These are phyloP conservation scores for Ambastaia sidthimunki DNA, from an alignment of 2,797 vertebrate genomes.

Conservation along the genomic window DNA sequence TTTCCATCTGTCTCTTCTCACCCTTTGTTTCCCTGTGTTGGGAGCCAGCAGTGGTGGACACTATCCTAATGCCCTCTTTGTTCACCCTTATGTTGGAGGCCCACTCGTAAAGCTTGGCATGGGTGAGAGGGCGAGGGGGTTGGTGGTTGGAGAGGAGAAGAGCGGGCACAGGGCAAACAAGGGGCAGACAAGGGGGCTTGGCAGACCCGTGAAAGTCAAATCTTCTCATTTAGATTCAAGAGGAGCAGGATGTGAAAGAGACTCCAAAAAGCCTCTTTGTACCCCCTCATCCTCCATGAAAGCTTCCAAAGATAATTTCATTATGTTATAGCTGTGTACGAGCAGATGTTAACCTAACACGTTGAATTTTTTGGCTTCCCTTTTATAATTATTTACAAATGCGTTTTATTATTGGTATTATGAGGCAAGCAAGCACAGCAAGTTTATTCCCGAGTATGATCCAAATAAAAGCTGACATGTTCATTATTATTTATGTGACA, in stretches of 20 bases:
- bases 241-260: conserved; percentile 45
- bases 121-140: conserved; percentile 22
- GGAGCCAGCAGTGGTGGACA: conserved; percentile 68
- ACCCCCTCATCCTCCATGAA: conserved; percentile 8
- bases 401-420: neutral
- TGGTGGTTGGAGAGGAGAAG: conserved; percentile 63
- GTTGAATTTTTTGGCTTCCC: neutral
- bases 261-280: conserved; percentile 40
- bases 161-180: conserved; percentile 66
- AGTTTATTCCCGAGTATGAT: neutral
- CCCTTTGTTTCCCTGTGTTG: conserved; percentile 42
- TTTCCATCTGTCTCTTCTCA: conserved; percentile 8
- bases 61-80: conserved; percentile 69
- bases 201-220: conserved; percentile 81
- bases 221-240: conserved; percentile 85
- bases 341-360: conserved; percentile 21
- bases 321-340: conserved; percentile 25
- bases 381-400: neutral
- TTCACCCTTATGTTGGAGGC: conserved; percentile 67
- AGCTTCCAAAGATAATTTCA: conserved; percentile 35
- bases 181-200: conserved; percentile 75
- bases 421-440: neutral
- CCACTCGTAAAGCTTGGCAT: conserved; percentile 46
- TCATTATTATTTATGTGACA: neutral
- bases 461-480: neutral